These are phyloP conservation scores for Miichthys miiuy DNA, from an alignment of 2,797 vertebrate species.

Conservation along the genomic window DNA sequence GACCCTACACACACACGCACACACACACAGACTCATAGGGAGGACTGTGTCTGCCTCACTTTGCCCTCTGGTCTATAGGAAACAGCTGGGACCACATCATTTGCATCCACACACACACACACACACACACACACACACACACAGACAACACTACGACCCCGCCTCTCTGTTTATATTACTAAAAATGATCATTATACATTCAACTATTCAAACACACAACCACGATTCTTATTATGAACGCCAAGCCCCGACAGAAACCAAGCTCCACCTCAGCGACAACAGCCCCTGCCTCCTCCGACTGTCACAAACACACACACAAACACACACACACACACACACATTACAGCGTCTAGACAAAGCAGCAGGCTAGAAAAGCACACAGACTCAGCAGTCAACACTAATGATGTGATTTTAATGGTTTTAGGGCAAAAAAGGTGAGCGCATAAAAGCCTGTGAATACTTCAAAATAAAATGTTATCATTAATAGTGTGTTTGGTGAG, in stretches of 20 bases:
- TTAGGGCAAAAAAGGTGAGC: conserved; percentile 2
- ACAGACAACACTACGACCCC: conserved; percentile 12
- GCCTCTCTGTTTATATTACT: conserved; percentile 57
- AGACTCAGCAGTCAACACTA: conserved; percentile 4
- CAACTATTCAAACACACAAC: conserved; percentile 41
- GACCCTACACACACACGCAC: conserved; percentile 42
- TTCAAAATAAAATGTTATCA: not conserved
- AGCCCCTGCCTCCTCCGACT: conserved; percentile 5
- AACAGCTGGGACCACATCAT: conserved; percentile 76
- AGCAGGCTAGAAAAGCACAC: conserved; percentile 24
- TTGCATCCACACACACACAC: conserved; percentile 55
- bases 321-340: conserved; percentile 30
- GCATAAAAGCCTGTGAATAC: not conserved
- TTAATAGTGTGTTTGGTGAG: not conserved
- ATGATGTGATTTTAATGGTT: conserved; percentile 21
- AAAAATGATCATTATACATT: conserved; percentile 59
- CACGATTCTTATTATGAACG: conserved; percentile 10
- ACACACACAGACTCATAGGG: conserved; percentile 11
- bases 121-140: conserved; percentile 19
- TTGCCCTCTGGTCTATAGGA: conserved; percentile 65
- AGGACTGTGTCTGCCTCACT: conserved; percentile 54
- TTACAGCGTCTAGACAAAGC: conserved; percentile 56
- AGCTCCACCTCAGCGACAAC: conserved; percentile 13
- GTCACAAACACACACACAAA: conserved; percentile 4
- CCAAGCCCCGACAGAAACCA: not conserved